Conservation (phyloP, 2,888 invertebrate genomes). For the Odontomyia ornata region DNA sequence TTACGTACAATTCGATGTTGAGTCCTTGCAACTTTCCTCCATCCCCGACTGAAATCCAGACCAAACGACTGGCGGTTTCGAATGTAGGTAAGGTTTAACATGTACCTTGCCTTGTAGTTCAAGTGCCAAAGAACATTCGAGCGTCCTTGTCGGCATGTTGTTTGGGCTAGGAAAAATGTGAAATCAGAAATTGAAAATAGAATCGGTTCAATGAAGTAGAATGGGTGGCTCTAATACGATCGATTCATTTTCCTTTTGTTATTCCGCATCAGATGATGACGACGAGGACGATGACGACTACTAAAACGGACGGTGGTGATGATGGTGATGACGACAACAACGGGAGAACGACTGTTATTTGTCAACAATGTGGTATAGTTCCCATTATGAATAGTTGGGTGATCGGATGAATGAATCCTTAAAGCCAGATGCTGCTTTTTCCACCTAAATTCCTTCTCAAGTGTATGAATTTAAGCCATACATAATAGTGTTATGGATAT, state of each 20-base stretch:
- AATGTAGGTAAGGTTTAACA: too few relatives aligned
- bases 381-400: neutral
- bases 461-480: conserved; percentile 7
- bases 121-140: neutral
- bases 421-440: conserved; percentile 36
- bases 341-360: conserved; percentile 35
- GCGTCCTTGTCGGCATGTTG: conserved; percentile 4
- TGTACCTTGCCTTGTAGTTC: neutral
- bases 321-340: neutral
- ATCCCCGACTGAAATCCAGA: neutral
- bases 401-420: conserved; percentile 14
- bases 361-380: conserved; percentile 39
- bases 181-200: conserved; percentile 25
- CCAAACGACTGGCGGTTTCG: too few relatives aligned
- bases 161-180: conserved; percentile 23
- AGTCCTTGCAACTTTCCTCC: conserved; percentile 2
- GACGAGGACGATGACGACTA: too few relatives aligned
- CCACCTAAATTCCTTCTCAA: neutral
- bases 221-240: conserved; percentile 25
- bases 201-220: conserved; percentile 36
- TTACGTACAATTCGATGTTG: neutral
- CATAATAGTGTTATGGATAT: neutral
- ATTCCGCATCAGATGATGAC: conserved; percentile 19
- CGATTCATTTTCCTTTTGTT: conserved; percentile 31
- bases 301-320: neutral